A percentile compares a stretch with the other conserved stretches of the same genome.
These are phyloP conservation scores for Petrosia ficiformis DNA, from an alignment of 37 sponge, comb jelly and placozoan genomes.

Conservation along the genomic window DNA sequence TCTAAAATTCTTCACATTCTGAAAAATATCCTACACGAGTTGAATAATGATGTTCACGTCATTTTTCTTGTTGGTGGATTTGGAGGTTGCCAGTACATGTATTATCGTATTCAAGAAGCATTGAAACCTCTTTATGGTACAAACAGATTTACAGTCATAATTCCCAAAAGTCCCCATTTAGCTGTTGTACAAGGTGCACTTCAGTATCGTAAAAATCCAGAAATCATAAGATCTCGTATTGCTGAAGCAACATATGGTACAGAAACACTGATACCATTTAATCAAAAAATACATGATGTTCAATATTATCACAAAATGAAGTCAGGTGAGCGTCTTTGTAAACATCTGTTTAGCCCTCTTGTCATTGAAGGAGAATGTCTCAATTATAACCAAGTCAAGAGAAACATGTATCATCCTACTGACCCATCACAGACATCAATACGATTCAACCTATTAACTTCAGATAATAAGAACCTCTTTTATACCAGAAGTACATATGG, in stretches of 20 bases:
- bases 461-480: neutral
- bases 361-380: too few species aligned
- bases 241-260: slow-evolving; percentile 31
- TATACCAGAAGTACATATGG: neutral
- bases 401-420: too few species aligned
- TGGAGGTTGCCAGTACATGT: slow-evolving; percentile 28
- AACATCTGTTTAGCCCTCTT: too few species aligned
- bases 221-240: neutral
- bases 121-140: neutral
- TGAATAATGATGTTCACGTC: neutral
- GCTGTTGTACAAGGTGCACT: slow-evolving; percentile 30
- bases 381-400: too few species aligned
- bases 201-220: slow-evolving; percentile 6
- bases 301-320: too few species aligned
- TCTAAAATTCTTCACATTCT: neutral
- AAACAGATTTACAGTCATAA: neutral
- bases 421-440: too few species aligned
- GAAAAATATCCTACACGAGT: neutral
- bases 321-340: too few species aligned
- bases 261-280: neutral
- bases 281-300: neutral
- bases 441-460: neutral
- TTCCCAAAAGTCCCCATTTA: neutral
- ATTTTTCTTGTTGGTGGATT: slow-evolving; percentile 31
- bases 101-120: neutral